Base-by-base conservation (phyloP, 1,140 invertebrate genomes). In the Drosophila dunni region DNA sequence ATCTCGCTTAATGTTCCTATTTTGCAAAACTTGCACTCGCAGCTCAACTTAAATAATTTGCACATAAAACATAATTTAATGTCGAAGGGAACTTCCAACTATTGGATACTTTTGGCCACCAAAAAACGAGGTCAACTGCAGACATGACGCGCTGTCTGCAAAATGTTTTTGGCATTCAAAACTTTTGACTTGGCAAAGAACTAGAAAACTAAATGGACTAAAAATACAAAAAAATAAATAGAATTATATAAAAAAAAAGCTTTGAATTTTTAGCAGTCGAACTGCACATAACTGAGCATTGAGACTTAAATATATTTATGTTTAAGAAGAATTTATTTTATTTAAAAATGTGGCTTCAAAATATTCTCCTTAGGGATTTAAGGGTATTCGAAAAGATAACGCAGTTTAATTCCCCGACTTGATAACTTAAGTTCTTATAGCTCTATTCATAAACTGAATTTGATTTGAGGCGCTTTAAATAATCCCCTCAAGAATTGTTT, bases 21-120 rank as follows among this genome's bases (percentile, higher is more conserved):
- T 86, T 86, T 88, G 79, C 57, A 70, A 75, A 84, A 81, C 78
- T 83, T 83, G 80, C 66, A 58, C 69, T 57, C 74, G 2, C 38
- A 70, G 81, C 74, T 86, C 82, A 79, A 85, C 78, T 86, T 86
- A 79, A 86, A 86, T 88, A 86, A 86, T 86, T 88, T 86, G 68
- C 79, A 38, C 83, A 86, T 86, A 88, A 86, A 86, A 88, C 82
- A 88, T 86, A 82, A 86, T 86, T 86, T 88, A 86, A 86, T 81
- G 82, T 53, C 61, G 36, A 38, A 29, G 24, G 36, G 0, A 38
- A 1, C 11, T 33, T n/a, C n/a, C 0, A 6, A 33, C 11, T 56
- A 40, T 40, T 13, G 53, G 36, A 24, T 51, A 51, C 17, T 38
- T 40, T 38, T 24, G 3, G 9, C 11, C 38, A 42, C 0, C 44